Conservation (phyloP, 2,888 invertebrate species). For the Caenorhabditis angaria region DNA sequence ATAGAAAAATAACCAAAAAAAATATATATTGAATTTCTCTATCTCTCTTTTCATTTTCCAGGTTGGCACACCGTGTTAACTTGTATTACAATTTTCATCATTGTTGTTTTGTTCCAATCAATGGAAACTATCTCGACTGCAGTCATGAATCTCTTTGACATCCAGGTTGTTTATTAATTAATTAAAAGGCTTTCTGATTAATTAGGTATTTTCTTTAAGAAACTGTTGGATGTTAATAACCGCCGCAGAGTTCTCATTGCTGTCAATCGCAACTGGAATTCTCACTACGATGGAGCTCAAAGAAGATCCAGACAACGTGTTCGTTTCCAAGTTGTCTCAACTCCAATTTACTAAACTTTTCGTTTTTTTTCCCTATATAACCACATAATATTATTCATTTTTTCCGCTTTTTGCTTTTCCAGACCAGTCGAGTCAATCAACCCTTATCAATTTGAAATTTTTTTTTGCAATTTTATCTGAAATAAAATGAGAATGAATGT, state of each 20-base stretch:
- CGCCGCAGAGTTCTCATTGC: background rate
- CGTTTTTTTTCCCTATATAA: background rate
- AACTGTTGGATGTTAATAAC: background rate
- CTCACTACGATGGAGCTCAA: background rate
- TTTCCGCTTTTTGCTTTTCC: background rate
- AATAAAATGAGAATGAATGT: too few relatives aligned
- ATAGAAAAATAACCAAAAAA: too few relatives aligned
- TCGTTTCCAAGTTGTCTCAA: background rate
- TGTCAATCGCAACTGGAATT: background rate
- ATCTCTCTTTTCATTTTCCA: background rate
- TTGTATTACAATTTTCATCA: background rate
- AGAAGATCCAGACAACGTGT: background rate
- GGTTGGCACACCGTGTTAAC: background rate
- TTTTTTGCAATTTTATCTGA: too few relatives aligned
- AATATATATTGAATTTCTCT: constrained; percentile 2
- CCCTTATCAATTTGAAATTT: background rate
- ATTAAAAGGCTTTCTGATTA: background rate
- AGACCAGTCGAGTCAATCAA: too few relatives aligned
- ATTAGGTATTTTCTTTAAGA: background rate
- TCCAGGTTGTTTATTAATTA: too few relatives aligned
- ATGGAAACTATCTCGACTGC: background rate
- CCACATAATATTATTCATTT: background rate
- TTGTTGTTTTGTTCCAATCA: background rate
- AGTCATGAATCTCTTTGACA: background rate
- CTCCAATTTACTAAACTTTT: background rate